Conservation (phyloP, 2,797 vertebrate genomes). For the Tragopan temminckii region DNA sequence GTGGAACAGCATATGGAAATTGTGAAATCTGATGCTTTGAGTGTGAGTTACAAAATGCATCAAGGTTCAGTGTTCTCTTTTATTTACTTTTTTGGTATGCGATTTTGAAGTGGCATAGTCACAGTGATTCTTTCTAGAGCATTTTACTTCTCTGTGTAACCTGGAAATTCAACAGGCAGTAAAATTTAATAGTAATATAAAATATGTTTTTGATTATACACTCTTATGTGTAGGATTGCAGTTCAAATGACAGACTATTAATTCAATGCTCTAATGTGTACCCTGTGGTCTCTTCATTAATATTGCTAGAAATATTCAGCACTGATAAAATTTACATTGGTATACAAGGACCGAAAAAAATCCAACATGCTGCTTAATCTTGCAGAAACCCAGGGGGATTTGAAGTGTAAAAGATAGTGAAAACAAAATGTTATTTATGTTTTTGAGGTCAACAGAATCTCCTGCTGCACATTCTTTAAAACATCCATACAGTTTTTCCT, state of each 20-base stretch:
- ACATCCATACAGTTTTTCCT: not conserved
- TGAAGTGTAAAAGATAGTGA: not conserved
- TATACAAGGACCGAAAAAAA: not conserved
- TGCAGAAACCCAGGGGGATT: not conserved
- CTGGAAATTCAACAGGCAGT: not conserved
- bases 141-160: not conserved
- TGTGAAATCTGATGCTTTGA: not conserved
- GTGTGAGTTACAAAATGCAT: not conserved
- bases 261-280: not conserved
- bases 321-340: not conserved
- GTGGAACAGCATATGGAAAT: not conserved
- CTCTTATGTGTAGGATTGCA: not conserved
- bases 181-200: not conserved
- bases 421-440: not conserved
- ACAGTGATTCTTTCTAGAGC: not conserved
- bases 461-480: not conserved
- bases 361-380: not conserved
- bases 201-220: not conserved
- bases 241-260: not conserved
- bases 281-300: not conserved
- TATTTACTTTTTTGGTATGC: not conserved
- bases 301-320: not conserved
- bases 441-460: not conserved
- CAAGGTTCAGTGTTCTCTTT: not conserved
- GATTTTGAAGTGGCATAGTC: not conserved